Base-by-base conservation (phyloP, 2,113 vertebrate species). In the Melanerpes formicivorus region DNA sequence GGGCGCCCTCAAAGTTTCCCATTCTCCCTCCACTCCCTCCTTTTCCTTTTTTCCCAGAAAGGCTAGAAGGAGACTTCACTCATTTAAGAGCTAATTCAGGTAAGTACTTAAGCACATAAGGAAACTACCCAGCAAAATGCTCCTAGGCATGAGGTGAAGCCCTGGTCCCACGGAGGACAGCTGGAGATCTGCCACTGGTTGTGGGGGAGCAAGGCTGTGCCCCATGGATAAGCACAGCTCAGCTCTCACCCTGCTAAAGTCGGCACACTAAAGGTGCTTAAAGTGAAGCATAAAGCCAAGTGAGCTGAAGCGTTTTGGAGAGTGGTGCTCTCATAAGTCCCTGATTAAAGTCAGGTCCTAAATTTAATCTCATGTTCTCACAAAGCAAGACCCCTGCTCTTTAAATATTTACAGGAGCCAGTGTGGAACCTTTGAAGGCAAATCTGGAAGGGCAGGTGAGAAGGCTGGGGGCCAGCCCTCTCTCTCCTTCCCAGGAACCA, bases 81-180 rank as follows among this genome's bases (percentile, higher is more conserved):
- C 80, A 27, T 75, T 89, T 59, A 85, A 89, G 72, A 87, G 42
- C 82, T 80, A 63, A 83, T 77, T 77, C 84, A 85, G 82, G 56
- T 22, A 89, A 85, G 18, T 2, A 48, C 60, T 90, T 66, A 46
- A 93, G 79, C 72, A 11, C 52, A 40, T 26, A 32, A 87, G 82
- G 75, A 74, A 92, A 81, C 71, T 73, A 58, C 67, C 60, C 60
- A 67, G 79, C n/a, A 27, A 80, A 91, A 55, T 2, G 59, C 78
- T 91, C 17, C 69, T 60, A 32, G 86, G 80, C 56, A 26, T 6
- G 80, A 75, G 87, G 64, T 22, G 64, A 92, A 95, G 75, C 64
- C 63, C 71, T 50, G 76, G 40, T 88, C 59, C 46, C 87, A 73
- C 10, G 1, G 55, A 90, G 64, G 25, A 27, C 78, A 71, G 63